Percentiles rank a stretch among this genome's conserved stretches.
Conservation (phyloP, 2,797 vertebrate genomes). For the Poeciliopsis paucimaculata region DNA sequence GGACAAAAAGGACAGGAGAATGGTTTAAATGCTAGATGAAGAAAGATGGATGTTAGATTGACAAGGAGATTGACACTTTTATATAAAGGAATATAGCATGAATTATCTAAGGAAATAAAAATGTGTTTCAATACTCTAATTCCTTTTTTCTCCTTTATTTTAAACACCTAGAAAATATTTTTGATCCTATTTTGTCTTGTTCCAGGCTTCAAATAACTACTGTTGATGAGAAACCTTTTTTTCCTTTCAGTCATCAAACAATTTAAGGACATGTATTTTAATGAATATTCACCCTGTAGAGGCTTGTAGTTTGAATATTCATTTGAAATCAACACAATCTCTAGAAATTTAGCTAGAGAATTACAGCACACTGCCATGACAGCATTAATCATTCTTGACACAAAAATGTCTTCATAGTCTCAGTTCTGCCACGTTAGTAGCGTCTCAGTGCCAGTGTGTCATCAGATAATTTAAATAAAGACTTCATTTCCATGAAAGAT, state of each 20-base stretch:
- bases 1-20: background rate
- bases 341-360: background rate
- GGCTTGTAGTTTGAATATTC: background rate
- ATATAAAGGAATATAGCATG: background rate
- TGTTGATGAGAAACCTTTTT: background rate
- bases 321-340: background rate
- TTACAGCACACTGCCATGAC: constrained; percentile 1
- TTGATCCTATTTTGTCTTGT: background rate
- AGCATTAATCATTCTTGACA: constrained; percentile 3
- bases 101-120: background rate
- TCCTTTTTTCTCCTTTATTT: background rate
- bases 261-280: background rate
- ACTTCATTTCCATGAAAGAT: constrained; percentile 8
- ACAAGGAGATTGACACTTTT: background rate
- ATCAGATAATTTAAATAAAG: background rate
- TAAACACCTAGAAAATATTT: background rate
- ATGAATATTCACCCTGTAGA: background rate
- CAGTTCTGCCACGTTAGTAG: constrained; percentile 10
- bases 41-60: background rate
- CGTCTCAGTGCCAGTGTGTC: background rate
- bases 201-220: background rate
- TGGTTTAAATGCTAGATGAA: background rate
- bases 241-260: background rate
- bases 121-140: background rate
- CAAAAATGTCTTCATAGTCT: constrained; percentile 6